phyloP scores from a whole-genome alignment of 2,797 vertebrate genomes.

The Danio aesculapii region DNA sequence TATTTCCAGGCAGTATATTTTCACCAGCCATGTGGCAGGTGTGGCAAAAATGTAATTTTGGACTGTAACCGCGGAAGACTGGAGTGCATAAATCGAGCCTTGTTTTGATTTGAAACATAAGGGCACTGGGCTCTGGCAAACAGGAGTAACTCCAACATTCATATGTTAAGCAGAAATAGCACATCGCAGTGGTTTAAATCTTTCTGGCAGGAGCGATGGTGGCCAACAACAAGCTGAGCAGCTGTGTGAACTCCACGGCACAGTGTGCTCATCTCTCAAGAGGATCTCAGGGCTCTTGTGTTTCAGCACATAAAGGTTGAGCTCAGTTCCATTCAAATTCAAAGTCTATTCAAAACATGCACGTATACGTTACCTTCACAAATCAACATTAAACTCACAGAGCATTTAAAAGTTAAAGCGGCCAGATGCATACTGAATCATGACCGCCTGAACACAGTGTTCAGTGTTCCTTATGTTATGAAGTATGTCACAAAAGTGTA shows the following conservation, averaged over 20 bases:
- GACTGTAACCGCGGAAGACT: neutral
- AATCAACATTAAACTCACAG: neutral
- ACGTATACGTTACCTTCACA: neutral
- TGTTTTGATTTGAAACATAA: constrained; percentile 45
- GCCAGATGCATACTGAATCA: too few species aligned
- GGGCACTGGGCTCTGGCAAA: constrained; percentile 31
- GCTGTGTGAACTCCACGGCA: constrained; percentile 21
- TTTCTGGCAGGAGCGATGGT: neutral
- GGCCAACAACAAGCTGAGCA: constrained; percentile 29
- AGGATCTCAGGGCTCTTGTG: constrained; percentile 14
- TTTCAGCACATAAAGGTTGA: neutral
- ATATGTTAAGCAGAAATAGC: constrained; percentile 45
- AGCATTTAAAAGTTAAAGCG: too few species aligned
- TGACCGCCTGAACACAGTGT: too few species aligned
- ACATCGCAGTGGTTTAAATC: constrained; percentile 31
- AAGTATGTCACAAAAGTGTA: too few species aligned
- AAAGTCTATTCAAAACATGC: neutral
- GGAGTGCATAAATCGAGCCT: neutral
- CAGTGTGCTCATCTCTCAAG: constrained; percentile 21
- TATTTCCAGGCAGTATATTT: neutral
- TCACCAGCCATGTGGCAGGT: constrained; percentile 12
- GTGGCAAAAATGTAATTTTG: neutral
- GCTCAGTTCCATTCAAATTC: neutral
- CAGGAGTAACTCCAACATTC: constrained; percentile 39
- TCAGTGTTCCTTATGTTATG: too few species aligned